Evolutionary conservation across 2,797 vertebrate genomes (phyloP), one percentile per base, ranked within the genome.

Genomic region (Hirundo rustica): DNA sequence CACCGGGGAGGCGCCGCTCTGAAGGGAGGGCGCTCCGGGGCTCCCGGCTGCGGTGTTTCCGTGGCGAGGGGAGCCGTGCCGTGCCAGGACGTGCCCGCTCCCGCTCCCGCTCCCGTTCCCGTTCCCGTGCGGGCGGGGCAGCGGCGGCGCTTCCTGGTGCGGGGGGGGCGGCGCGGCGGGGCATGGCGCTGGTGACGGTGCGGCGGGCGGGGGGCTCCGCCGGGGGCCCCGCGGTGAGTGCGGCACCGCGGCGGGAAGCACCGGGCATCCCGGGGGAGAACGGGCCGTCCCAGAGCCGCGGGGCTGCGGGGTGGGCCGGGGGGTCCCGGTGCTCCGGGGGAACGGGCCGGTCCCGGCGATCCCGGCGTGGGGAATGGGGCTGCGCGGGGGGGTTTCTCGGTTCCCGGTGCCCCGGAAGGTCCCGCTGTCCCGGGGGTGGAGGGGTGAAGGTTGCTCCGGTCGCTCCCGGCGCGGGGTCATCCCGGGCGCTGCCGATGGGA

Each of bases 151-250:
- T 91, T 91, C 89, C 89, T 91, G 89, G 82, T 91, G 83, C 83
- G 82, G 83, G 73, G n/a, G 47, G 72, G 72, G 53, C 47, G 84
- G 90, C 44, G 45, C 68, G 66, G 88, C 60, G 70, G 78, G 77
- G 60, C 91, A 98, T 98, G 97, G 97, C 97, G 77, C 92, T 98
- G 92, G 97, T 98, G 54, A 98, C 97, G 18, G 97, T 98, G 71
- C 96, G 27, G 96, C 93, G 62, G 94, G 92, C 92, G 96, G 96
- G 95, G 96, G 86, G 36, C 78, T 84, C 88, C 95, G 42, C 96
- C 95, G 53, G 76, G 74, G 89, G 60, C 85, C 71, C 95, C 74
- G 42, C 92, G 97, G 97, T 97, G 94, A 98, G 97, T 93, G 67
- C 57, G 81, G 86, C 44, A 30, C 54, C 47, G 27, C 36, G 53